A percentile compares a stretch with the other conserved stretches of the same genome.
These are phyloP conservation scores for Rhabditoides inermis DNA, from an alignment of 2,888 invertebrate genomes.

Conservation along the genomic window DNA sequence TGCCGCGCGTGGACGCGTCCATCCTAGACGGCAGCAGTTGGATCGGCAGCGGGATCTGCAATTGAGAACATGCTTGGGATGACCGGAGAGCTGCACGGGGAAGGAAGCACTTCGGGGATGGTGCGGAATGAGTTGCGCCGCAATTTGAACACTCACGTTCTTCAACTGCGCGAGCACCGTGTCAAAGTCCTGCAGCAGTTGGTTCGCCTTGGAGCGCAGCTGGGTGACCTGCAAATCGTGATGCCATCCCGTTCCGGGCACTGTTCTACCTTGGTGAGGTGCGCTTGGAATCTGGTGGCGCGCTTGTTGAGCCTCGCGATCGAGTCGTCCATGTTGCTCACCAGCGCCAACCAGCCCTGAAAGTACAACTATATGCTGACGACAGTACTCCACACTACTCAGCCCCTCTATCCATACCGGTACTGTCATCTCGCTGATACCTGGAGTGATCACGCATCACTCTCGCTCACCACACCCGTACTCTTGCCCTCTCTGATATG, in stretches of 20 bases:
- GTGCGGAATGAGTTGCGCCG: neutral
- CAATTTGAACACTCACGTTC: slow-evolving; percentile 11
- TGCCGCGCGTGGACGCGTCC: slow-evolving; percentile 8
- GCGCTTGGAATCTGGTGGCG: slow-evolving; percentile 12
- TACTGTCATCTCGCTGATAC: too few species aligned
- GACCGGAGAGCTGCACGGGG: neutral
- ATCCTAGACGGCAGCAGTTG: slow-evolving; percentile 13
- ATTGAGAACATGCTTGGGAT: neutral
- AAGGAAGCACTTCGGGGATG: neutral
- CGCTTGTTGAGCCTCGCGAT: slow-evolving; percentile 19
- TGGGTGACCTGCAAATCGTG: slow-evolving; percentile 4
- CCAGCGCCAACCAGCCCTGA: slow-evolving; percentile 45
- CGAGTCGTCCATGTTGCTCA: slow-evolving; percentile 40
- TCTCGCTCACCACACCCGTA: too few species aligned
- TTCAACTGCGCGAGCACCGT: slow-evolving; percentile 36
- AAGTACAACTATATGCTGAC: too few species aligned
- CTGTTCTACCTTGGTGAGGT: slow-evolving; percentile 13
- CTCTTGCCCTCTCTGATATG: too few species aligned
- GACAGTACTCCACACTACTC: too few species aligned
- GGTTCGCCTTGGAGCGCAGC: slow-evolving; percentile 20
- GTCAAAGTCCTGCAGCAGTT: slow-evolving; percentile 31
- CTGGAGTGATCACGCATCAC: too few species aligned
- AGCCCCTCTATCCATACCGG: too few species aligned
- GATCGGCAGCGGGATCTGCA: slow-evolving; percentile 2
- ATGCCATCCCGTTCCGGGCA: neutral